Percentiles rank a stretch among this genome's conserved stretches.
Evolutionary conservation across 2,888 invertebrate species (phyloP).

Genomic region (Ctena decussata): DNA sequence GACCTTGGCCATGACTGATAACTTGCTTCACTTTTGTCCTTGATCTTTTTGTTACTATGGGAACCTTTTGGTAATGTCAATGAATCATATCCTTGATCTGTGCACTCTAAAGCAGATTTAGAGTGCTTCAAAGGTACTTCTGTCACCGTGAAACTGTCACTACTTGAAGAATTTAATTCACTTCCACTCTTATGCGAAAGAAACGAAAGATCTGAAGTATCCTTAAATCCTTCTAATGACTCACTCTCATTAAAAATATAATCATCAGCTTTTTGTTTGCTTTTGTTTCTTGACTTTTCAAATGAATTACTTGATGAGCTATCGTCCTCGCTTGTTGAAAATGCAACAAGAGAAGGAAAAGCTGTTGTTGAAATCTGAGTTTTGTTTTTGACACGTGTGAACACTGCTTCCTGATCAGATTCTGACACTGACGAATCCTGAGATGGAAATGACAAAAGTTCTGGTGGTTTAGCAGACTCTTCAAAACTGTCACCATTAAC

Average conservation of each 20-base stretch:
- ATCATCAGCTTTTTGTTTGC: constrained; percentile 20
- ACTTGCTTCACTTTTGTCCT: constrained; percentile 36
- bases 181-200: constrained; percentile 54
- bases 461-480: constrained; percentile 22
- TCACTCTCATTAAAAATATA: constrained; percentile 53
- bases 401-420: constrained; percentile 82
- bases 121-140: constrained; percentile 49
- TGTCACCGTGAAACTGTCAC: constrained; percentile 17
- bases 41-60: neutral
- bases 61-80: constrained; percentile 14
- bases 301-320: constrained; percentile 49
- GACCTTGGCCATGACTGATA: constrained; percentile 82
- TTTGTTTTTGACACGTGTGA: constrained; percentile 79
- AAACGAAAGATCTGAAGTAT: constrained; percentile 48
- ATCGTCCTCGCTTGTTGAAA: constrained; percentile 72
- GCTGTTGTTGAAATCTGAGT: constrained; percentile 78
- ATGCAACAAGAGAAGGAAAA: constrained; percentile 80
- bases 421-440: constrained; percentile 77
- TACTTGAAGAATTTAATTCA: constrained; percentile 29
- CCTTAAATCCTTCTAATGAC: constrained; percentile 25
- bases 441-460: constrained; percentile 60
- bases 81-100: constrained; percentile 49
- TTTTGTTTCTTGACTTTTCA: constrained; percentile 16
- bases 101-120: constrained; percentile 59
- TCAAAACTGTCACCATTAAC: constrained; percentile 24